Evolutionary conservation across 1,140 invertebrate species (phyloP).

Genomic region (Hyphantria cunea): DNA sequence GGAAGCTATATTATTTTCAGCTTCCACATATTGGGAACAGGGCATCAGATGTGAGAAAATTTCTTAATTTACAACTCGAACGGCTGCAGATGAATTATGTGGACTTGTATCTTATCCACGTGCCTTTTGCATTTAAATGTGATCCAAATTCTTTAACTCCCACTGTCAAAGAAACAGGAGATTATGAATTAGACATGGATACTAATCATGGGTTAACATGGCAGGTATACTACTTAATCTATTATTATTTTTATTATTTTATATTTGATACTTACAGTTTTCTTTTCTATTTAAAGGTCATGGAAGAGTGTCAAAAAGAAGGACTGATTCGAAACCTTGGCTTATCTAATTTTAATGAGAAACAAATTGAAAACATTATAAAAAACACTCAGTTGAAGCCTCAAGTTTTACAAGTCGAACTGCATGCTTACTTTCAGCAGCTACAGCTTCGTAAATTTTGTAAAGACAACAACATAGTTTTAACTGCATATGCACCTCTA

Average conservation of each 20-base stretch:
- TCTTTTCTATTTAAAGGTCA: constrained; percentile 81
- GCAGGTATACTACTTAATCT: constrained; percentile 82
- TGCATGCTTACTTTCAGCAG: constrained; percentile 92
- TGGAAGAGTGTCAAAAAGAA: constrained; percentile 87
- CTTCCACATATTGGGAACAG: constrained; percentile 85
- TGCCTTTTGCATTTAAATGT: constrained; percentile 87
- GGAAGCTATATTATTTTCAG: constrained; percentile 53
- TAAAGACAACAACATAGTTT: constrained; percentile 85
- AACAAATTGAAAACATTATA: constrained; percentile 85
- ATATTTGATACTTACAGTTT: background rate
- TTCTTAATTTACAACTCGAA: constrained; percentile 87
- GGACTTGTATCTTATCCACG: constrained; percentile 93
- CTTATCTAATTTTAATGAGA: constrained; percentile 90
- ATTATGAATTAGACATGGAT: constrained; percentile 84
- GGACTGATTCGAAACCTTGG: constrained; percentile 88
- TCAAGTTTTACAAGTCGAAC: constrained; percentile 82
- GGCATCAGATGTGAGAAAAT: constrained; percentile 87
- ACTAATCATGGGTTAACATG: constrained; percentile 88
- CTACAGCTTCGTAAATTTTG: constrained; percentile 88
- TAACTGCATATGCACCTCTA: constrained; percentile 93
- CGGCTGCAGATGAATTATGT: constrained; percentile 90
- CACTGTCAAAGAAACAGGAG: constrained; percentile 82
- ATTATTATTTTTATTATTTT: background rate
- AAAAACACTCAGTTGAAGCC: constrained; percentile 86
- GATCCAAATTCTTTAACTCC: constrained; percentile 75